phyloP scores from a whole-genome alignment of 2,113 vertebrate genomes.

The Haemorhous mexicanus region DNA sequence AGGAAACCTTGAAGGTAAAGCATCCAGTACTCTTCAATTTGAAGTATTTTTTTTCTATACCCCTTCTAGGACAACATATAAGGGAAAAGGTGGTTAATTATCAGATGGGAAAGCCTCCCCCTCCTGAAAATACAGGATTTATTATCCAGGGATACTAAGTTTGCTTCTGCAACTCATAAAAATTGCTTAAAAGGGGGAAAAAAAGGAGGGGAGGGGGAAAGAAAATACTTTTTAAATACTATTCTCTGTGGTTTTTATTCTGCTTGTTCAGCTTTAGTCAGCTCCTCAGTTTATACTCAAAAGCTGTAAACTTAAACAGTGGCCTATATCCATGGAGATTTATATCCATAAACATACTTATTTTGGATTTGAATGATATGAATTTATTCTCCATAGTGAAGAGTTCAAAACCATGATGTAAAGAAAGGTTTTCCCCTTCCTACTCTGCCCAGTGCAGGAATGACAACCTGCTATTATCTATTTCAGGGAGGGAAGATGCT shows the following conservation, averaged over 20 bases:
- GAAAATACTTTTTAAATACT: not conserved
- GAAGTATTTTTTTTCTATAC: not conserved
- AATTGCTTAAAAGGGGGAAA: not conserved
- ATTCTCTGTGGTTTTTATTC: not conserved
- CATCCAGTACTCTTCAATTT: not conserved
- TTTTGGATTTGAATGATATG: not conserved
- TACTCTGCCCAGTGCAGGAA: not conserved
- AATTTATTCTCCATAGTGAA: not conserved
- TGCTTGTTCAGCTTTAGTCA: not conserved
- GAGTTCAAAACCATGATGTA: not conserved
- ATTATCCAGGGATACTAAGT: not conserved
- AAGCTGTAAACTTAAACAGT: not conserved
- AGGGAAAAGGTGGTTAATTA: not conserved
- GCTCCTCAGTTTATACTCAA: not conserved
- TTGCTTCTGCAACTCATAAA: not conserved
- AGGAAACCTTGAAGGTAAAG: not conserved
- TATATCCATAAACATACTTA: not conserved
- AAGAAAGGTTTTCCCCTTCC: not conserved
- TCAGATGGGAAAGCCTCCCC: not conserved
- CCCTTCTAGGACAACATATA: not conserved
- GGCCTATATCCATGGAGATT: not conserved
- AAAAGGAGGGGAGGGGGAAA: fast-evolving
- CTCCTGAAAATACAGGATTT: not conserved
- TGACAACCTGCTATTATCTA: not conserved
- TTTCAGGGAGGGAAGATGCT: not conserved